Percentiles rank a stretch among this genome's conserved stretches.
Evolutionary conservation across 2,113 vertebrate genomes (phyloP).

Genomic region (Podilymbus podiceps): DNA sequence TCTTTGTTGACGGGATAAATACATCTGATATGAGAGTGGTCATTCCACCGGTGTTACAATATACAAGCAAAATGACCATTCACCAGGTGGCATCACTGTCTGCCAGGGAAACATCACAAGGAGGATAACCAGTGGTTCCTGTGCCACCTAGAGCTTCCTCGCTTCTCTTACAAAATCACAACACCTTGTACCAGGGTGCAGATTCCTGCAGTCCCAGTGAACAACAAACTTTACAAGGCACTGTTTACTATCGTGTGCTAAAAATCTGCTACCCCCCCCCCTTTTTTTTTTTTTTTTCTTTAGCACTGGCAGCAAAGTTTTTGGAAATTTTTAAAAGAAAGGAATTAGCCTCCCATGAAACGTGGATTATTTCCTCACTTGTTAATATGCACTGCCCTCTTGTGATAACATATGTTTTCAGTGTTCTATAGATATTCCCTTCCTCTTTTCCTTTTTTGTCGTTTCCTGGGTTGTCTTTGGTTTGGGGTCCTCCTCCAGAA

Average conservation of each 20-base stretch:
- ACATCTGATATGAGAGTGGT: neutral
- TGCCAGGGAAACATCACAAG: neutral
- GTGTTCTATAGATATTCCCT: neutral
- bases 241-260: neutral
- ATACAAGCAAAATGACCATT: neutral
- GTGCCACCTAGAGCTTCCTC: neutral
- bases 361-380: neutral
- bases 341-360: neutral
- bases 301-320: neutral
- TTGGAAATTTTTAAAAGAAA: neutral
- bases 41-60: neutral
- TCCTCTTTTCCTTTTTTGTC: neutral
- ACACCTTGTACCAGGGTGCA: rapidly evolving
- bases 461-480: rapidly evolving
- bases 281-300: no score
- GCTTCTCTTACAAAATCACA: neutral
- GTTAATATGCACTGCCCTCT: constrained; percentile 52
- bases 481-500: neutral
- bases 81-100: neutral
- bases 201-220: neutral
- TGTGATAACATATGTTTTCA: neutral
- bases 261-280: neutral
- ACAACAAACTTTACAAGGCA: neutral
- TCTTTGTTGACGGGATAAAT: neutral
- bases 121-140: neutral